Conservation (phyloP, 2,888 invertebrate genomes). For the Thalpophila matura region DNA sequence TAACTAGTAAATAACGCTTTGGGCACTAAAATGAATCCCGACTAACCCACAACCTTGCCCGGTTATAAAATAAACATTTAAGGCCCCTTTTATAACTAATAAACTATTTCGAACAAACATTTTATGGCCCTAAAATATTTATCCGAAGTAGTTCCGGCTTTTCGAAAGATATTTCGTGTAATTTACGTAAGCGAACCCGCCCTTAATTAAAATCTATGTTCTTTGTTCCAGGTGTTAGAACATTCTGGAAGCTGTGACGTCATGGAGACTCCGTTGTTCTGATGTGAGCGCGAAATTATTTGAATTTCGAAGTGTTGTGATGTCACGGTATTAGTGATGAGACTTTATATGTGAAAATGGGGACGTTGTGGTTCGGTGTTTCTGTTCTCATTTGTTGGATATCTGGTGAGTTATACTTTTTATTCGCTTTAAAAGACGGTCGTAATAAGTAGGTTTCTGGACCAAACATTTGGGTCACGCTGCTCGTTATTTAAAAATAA, state of each 20-base stretch:
- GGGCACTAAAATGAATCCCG: constrained; percentile 54
- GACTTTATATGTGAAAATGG: constrained; percentile 73
- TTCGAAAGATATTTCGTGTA: constrained; percentile 56
- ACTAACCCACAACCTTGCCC: constrained; percentile 50
- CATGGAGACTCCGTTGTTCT: constrained; percentile 55
- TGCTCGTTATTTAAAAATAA: constrained; percentile 33
- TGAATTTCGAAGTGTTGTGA: constrained; percentile 49
- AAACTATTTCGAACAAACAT: constrained; percentile 63
- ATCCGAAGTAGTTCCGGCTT: constrained; percentile 56
- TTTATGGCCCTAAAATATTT: constrained; percentile 62
- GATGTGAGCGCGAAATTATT: constrained; percentile 43
- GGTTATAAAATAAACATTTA: constrained; percentile 59
- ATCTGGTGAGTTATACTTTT: constrained; percentile 73
- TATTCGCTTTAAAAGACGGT: constrained; percentile 5
- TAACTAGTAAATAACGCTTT: constrained; percentile 47
- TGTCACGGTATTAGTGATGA: constrained; percentile 58
- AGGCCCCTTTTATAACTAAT: constrained; percentile 58
- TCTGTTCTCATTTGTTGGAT: constrained; percentile 79
- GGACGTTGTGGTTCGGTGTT: constrained; percentile 71
- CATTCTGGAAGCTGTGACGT: constrained; percentile 55
- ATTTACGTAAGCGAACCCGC: constrained; percentile 49
- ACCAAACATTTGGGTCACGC: constrained; percentile 29
- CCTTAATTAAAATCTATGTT: constrained; percentile 68
- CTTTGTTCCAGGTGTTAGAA: constrained; percentile 79
- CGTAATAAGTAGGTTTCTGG: constrained; percentile 29